Conservation (phyloP, 1,140 invertebrate genomes). For the Pseudomyrmex concolor region DNA sequence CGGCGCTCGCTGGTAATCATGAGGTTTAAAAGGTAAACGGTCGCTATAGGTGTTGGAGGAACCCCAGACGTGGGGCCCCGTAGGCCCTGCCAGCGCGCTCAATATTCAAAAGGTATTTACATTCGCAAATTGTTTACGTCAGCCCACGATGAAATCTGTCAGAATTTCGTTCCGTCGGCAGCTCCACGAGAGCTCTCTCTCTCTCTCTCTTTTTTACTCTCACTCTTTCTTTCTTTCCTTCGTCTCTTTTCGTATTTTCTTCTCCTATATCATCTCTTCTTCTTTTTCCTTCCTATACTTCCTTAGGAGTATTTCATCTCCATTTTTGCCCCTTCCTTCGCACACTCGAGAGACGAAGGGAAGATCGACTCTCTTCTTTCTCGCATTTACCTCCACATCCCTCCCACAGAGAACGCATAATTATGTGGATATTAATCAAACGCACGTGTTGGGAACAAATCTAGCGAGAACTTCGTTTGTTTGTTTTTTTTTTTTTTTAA, state of each 20-base stretch:
- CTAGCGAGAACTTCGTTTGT: slow-evolving; percentile 68
- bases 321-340: slow-evolving; percentile 37
- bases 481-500: no score
- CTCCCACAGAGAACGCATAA: slow-evolving; percentile 62
- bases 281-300: background rate
- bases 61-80: slow-evolving; percentile 72
- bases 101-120: slow-evolving; percentile 84
- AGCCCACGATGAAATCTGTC: slow-evolving; percentile 84
- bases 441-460: slow-evolving; percentile 63
- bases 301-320: slow-evolving; percentile 16
- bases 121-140: slow-evolving; percentile 85
- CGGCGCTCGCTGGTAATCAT: slow-evolving; percentile 73
- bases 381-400: slow-evolving; percentile 48
- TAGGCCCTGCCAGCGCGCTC: slow-evolving; percentile 75
- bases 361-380: slow-evolving; percentile 49
- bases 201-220: background rate
- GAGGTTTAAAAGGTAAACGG: slow-evolving; percentile 81
- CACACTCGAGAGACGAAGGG: slow-evolving; percentile 25
- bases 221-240: background rate
- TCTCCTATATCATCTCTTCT: background rate
- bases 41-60: slow-evolving; percentile 78
- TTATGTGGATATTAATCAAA: slow-evolving; percentile 73
- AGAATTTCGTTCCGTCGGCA: slow-evolving; percentile 77
- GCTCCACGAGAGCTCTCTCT: slow-evolving; percentile 70
- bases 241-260: background rate